Conservation (phyloP, 1,140 invertebrate species). For the Anoplophora glabripennis region DNA sequence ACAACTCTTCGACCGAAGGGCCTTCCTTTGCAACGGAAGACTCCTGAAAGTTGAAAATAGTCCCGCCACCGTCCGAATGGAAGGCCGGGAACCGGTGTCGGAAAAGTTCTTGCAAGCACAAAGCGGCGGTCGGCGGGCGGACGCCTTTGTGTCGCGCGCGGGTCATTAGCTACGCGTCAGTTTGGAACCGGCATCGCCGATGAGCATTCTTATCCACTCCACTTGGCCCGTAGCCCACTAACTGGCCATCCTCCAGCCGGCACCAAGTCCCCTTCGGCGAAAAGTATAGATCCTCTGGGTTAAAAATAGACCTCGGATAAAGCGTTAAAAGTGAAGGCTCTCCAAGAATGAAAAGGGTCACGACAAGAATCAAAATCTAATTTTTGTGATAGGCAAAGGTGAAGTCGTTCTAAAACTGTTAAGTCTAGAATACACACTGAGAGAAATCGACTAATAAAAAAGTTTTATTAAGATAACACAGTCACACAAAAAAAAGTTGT, state of each 20-base stretch:
- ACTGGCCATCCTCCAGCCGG: conserved; percentile 21
- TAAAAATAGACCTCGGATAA: too few species aligned
- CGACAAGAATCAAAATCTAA: conserved; percentile 1
- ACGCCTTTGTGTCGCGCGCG: conserved; percentile 42
- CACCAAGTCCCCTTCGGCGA: not conserved
- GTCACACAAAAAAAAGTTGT: too few species aligned
- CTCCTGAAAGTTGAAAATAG: too few species aligned
- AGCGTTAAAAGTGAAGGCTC: too few species aligned
- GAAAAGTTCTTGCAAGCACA: not conserved
- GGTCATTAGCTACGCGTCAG: conserved; percentile 42
- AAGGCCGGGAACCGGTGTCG: not conserved
- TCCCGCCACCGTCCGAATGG: too few species aligned
- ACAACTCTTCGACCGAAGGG: too few species aligned
- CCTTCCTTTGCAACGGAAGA: too few species aligned
- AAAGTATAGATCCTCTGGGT: too few species aligned
- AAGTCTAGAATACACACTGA: too few species aligned
- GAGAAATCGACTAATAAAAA: too few species aligned
- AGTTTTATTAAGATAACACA: too few species aligned
- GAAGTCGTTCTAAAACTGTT: too few species aligned
- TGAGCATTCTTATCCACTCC: conserved; percentile 43
- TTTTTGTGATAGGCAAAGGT: not conserved
- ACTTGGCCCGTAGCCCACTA: conserved; percentile 33
- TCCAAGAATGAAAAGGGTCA: not conserved
- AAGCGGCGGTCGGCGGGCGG: conserved; percentile 4
- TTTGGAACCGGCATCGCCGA: conserved; percentile 35